Conservation (phyloP, 1,140 invertebrate species). For the Hesperophylax magnus region DNA sequence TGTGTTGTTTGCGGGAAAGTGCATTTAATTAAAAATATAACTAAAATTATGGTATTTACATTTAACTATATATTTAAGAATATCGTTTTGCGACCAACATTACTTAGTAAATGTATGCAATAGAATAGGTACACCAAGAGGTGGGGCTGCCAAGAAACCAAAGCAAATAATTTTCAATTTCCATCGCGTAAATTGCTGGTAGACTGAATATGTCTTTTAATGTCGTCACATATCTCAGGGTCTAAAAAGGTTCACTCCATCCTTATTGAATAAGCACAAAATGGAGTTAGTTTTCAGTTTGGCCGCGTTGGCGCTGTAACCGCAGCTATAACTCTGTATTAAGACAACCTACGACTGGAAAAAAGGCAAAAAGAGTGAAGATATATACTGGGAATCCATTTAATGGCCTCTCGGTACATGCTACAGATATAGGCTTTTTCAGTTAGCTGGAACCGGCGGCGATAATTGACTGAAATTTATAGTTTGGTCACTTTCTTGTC, state of each 20-base stretch:
- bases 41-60: too few relatives aligned
- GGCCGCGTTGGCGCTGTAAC: conserved; percentile 36
- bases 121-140: too few relatives aligned
- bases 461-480: conserved; percentile 59
- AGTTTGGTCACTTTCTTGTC: conserved; percentile 59
- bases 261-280: conserved; percentile 35
- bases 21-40: too few relatives aligned
- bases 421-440: conserved; percentile 45
- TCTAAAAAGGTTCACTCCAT: conserved; percentile 31
- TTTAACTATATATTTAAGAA: too few relatives aligned
- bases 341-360: conserved; percentile 42
- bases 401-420: conserved; percentile 47
- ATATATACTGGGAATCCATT: conserved; percentile 54
- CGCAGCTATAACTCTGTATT: conserved; percentile 53
- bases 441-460: conserved; percentile 39
- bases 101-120: background rate
- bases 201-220: conserved; percentile 22
- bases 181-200: conserved; percentile 21
- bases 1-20: too few relatives aligned
- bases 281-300: conserved; percentile 49
- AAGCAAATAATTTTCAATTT: background rate
- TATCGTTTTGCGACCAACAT: background rate
- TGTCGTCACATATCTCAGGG: conserved; percentile 18
- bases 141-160: background rate
- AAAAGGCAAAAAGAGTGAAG: conserved; percentile 50